A percentile compares a stretch with the other conserved stretches of the same genome.
Evolutionary conservation across 2,888 invertebrate species (phyloP).

Genomic region (Lydus trimaculatus): DNA sequence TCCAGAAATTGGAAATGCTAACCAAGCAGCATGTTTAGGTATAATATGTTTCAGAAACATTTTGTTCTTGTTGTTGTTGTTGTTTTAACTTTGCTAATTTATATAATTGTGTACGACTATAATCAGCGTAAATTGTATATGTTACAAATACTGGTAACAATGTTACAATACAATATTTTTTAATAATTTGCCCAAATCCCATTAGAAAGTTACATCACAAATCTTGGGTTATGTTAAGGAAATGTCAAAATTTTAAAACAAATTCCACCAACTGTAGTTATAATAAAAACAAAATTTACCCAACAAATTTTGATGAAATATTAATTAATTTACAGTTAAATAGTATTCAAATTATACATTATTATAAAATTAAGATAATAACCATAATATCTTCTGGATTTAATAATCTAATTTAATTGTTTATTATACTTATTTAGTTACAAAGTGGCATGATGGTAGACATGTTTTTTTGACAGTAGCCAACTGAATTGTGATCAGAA

Average conservation of each 20-base stretch:
- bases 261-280: neutral
- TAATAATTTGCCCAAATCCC: slow-evolving; percentile 59
- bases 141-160: slow-evolving; percentile 70
- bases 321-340: too few relatives aligned
- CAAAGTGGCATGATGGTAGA: too few relatives aligned
- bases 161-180: slow-evolving; percentile 72
- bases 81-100: slow-evolving; percentile 59
- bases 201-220: slow-evolving; percentile 51
- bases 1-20: slow-evolving; percentile 66
- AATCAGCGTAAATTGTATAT: slow-evolving; percentile 74
- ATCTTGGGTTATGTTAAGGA: slow-evolving; percentile 36
- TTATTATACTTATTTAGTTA: too few relatives aligned
- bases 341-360: too few relatives aligned
- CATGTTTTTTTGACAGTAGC: too few relatives aligned
- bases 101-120: slow-evolving; percentile 76
- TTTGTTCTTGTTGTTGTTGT: slow-evolving; percentile 55
- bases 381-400: too few relatives aligned
- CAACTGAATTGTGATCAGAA: too few relatives aligned
- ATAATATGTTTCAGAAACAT: slow-evolving; percentile 64
- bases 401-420: too few relatives aligned
- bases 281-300: neutral
- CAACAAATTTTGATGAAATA: neutral
- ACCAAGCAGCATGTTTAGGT: slow-evolving; percentile 61
- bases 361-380: too few relatives aligned
- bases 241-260: neutral